Conservation (phyloP, 2,113 vertebrate species). For the Rhynchomys soricoides region DNA sequence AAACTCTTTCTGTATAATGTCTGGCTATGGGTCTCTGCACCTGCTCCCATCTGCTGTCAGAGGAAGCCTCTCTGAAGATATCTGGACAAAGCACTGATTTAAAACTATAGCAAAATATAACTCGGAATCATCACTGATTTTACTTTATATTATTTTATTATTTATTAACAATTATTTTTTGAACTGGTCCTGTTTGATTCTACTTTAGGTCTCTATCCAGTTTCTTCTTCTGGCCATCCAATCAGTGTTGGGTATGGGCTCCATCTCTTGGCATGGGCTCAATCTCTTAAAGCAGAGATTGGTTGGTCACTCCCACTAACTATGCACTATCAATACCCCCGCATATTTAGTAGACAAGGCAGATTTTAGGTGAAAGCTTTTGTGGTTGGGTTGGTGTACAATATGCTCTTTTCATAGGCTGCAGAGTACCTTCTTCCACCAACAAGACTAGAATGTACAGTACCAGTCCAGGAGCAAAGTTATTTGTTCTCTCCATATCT, state of each 20-base stretch:
- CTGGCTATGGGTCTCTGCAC: not conserved
- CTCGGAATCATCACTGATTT: not conserved
- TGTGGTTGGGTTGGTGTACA: not conserved
- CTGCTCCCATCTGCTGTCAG: not conserved
- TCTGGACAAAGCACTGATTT: not conserved
- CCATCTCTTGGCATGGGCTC: not conserved
- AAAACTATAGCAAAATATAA: not conserved
- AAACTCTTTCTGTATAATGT: not conserved
- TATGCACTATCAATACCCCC: not conserved
- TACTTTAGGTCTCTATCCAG: not conserved
- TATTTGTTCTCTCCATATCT: not conserved
- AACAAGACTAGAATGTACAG: not conserved
- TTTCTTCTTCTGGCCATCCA: not conserved
- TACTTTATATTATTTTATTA: not conserved
- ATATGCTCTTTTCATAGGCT: not conserved
- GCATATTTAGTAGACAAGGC: not conserved
- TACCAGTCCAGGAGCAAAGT: too few species aligned
- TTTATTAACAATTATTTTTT: not conserved
- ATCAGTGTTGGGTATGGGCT: not conserved
- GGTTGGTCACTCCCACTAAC: not conserved
- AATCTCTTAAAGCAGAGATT: not conserved
- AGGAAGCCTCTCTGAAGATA: not conserved
- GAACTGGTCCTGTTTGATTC: not conserved
- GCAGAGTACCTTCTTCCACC: not conserved
- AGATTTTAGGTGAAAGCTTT: not conserved